Base-by-base conservation (phyloP, 2,888 invertebrate species). In the Tortrix viridana region DNA sequence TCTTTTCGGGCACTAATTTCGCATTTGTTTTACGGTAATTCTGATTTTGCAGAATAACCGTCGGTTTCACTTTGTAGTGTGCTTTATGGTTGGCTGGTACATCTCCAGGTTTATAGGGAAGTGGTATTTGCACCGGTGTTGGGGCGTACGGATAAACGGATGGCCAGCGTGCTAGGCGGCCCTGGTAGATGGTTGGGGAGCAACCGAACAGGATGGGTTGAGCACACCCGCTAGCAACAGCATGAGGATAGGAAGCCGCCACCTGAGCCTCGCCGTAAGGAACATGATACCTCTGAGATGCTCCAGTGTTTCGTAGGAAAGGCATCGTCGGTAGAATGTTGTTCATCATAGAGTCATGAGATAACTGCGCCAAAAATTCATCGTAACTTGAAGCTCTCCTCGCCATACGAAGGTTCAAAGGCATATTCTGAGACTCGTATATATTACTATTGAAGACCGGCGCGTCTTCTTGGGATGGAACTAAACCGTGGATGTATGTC, bases 271-370 rank as follows among this genome's bases (percentile, higher is more conserved):
- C 61, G 9, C 66, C 49, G 37, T 65, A 32, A 1, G 52, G 12
- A 3, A 16, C 47, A 20, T 59, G 63, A 53, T 62, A 54, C 5
- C 67, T 63, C 18, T 52, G 16, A 9, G 20, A 47, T 32, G 37
- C 9, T 43, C 38, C 61, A 32, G 71, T 62, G 9, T 72, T 71
- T 19, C 85, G 79, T 7, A 75, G 66, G 64, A 76, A 82, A 2
- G 85, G 83, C 88, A 91, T 90, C 2, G 84, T 88, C 4, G 91
- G 91, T 52, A 91, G 65, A 44, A 89, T 77, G 62, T 90, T 91
- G 20, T 82, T 82, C 71, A 91, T 77, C 37, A 84, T 81, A 1
- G 85, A 79, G 20, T 86, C 85, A 60, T 86, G 80, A 7, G 73
- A 65, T 32, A 89, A 69, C 32, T 87, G 80, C 3, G 80, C 75